A percentile compares a stretch with the other conserved stretches of the same genome.
phyloP scores from a whole-genome alignment of 2,113 vertebrate genomes.

The Nibea coibor region DNA sequence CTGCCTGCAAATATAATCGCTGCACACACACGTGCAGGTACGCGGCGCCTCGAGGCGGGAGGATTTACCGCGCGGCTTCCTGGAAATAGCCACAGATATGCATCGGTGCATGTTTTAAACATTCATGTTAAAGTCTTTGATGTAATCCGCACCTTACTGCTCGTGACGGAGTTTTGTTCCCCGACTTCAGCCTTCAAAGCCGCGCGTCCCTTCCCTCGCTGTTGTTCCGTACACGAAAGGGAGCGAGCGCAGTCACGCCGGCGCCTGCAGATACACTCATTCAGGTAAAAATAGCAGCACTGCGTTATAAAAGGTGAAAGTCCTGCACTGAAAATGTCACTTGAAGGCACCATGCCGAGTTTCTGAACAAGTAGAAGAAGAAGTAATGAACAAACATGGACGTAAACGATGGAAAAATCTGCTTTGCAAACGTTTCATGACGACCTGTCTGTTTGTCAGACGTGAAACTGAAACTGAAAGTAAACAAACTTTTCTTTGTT shows the following conservation, averaged over 20 bases:
- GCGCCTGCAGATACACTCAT: too few species aligned
- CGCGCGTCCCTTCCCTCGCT: too few species aligned
- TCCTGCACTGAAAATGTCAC: neutral
- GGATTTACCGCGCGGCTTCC: slow-evolving; percentile 1
- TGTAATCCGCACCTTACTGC: slow-evolving; percentile 5
- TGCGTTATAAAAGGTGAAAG: neutral
- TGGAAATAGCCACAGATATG: slow-evolving; percentile 18
- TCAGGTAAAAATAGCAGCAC: neutral
- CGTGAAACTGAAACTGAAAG: too few species aligned
- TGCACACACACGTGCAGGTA: neutral
- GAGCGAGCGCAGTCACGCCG: too few species aligned
- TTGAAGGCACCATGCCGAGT: neutral
- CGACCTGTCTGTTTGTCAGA: too few species aligned
- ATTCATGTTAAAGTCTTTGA: neutral
- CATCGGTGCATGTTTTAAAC: neutral
- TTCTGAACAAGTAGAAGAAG: neutral
- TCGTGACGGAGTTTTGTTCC: neutral
- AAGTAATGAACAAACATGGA: neutral
- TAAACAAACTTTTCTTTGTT: too few species aligned
- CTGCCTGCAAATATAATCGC: neutral
- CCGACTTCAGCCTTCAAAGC: slow-evolving; percentile 3
- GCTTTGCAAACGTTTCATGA: too few species aligned
- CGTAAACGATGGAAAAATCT: neutral
- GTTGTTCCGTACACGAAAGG: neutral
- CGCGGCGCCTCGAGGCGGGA: neutral